Evolutionary conservation across 1,140 invertebrate genomes (phyloP).

Genomic region (Drosophila baimaii): DNA sequence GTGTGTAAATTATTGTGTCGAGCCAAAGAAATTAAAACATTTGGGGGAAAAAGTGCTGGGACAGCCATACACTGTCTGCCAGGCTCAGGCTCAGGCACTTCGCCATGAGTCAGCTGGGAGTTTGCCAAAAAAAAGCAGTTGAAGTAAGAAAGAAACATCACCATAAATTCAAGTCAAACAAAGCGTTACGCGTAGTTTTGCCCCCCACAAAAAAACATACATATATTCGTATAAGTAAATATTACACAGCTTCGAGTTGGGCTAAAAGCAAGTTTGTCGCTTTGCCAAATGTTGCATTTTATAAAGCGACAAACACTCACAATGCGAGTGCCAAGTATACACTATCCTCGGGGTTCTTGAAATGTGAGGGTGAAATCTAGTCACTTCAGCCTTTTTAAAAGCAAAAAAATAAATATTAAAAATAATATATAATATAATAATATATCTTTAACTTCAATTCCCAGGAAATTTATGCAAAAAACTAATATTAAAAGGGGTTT

Average conservation of each 20-base stretch:
- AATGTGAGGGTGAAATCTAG: no score
- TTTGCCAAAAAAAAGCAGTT: slow-evolving; percentile 39
- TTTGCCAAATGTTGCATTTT: slow-evolving; percentile 78
- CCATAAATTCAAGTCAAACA: slow-evolving; percentile 82
- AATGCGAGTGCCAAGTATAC: slow-evolving; percentile 33
- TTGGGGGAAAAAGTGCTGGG: slow-evolving; percentile 50
- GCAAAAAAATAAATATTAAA: no score
- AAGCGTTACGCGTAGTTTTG: slow-evolving; percentile 71
- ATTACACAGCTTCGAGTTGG: slow-evolving; percentile 32
- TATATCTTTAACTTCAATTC: no score
- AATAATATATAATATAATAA: background rate
- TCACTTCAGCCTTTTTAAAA: no score
- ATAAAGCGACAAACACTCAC: slow-evolving; percentile 75
- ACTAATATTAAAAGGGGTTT: background rate
- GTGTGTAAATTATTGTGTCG: slow-evolving; percentile 61
- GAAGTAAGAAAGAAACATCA: slow-evolving; percentile 66
- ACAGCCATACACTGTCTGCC: slow-evolving; percentile 57
- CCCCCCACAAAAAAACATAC: background rate
- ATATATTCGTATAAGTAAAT: slow-evolving; percentile 26
- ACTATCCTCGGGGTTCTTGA: background rate
- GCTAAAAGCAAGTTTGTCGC: slow-evolving; percentile 77
- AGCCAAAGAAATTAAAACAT: slow-evolving; percentile 73
- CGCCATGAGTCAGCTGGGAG: slow-evolving; percentile 57
- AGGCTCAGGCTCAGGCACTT: slow-evolving; percentile 29
- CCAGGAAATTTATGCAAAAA: background rate